Evolutionary conservation across 2,888 invertebrate genomes (phyloP).

Genomic region (Melieria omissa): DNA sequence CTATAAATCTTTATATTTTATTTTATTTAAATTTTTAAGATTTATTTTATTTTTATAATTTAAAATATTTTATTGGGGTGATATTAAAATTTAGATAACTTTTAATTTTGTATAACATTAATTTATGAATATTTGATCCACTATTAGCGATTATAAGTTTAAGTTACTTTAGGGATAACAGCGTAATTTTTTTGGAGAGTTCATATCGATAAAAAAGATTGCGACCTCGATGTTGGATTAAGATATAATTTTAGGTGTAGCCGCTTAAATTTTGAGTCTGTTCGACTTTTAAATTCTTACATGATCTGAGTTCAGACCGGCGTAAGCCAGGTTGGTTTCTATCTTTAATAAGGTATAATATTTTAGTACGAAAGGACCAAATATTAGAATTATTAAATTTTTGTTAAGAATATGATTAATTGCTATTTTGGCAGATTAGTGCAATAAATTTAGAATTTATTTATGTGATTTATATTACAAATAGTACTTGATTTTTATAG

Average conservation of each 20-base stretch:
- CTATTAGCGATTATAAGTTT: slow-evolving; percentile 72
- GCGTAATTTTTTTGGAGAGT: slow-evolving; percentile 82
- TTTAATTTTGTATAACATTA: slow-evolving; percentile 67
- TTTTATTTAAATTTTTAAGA: too few species aligned
- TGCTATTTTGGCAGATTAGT: slow-evolving; percentile 76
- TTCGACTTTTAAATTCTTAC: slow-evolving; percentile 86
- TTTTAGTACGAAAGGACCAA: slow-evolving; percentile 85
- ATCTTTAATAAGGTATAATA: slow-evolving; percentile 73
- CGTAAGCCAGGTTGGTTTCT: slow-evolving; percentile 86
- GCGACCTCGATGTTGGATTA: slow-evolving; percentile 93
- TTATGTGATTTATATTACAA: slow-evolving; percentile 69
- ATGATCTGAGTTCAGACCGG: slow-evolving; percentile 91
- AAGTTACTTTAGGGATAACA: slow-evolving; percentile 89
- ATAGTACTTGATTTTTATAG: slow-evolving; percentile 70
- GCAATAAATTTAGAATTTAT: slow-evolving; percentile 79
- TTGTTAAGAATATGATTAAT: slow-evolving; percentile 60
- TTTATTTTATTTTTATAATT: too few species aligned
- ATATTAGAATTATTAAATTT: slow-evolving; percentile 69
- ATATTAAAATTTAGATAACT: slow-evolving; percentile 67
- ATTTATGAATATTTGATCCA: slow-evolving; percentile 70
- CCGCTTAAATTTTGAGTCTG: slow-evolving; percentile 75
- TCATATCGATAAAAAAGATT: slow-evolving; percentile 79
- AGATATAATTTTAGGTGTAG: slow-evolving; percentile 75
- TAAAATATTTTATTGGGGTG: too few species aligned
- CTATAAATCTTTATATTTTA: too few species aligned